A percentile compares a stretch with the other conserved stretches of the same genome.
phyloP scores from a whole-genome alignment of 37 sponge, comb jelly and placozoan genomes.

The Crambe crambe region DNA sequence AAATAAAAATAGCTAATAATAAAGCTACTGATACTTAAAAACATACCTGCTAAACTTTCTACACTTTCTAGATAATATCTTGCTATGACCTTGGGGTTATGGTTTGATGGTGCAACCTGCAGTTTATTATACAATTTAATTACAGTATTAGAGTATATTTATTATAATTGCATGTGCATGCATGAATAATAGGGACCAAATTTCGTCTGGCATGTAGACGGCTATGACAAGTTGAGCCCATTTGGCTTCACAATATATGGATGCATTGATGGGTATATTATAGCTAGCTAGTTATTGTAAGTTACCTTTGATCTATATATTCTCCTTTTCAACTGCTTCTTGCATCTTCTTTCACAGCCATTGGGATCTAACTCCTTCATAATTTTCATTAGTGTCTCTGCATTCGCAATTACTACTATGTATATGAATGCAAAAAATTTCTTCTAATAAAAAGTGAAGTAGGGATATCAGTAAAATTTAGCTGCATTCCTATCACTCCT shows the following conservation, averaged over 20 bases:
- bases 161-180: background rate
- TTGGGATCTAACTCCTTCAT: too few relatives aligned
- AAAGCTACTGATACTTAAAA: background rate
- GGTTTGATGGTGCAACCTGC: slow-evolving; percentile 2
- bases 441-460: too few relatives aligned
- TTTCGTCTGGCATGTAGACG: background rate
- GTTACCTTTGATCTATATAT: too few relatives aligned
- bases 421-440: too few relatives aligned
- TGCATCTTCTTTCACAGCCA: too few relatives aligned
- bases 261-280: slow-evolving; percentile 1
- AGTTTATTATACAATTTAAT: background rate
- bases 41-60: background rate
- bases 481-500: too few relatives aligned
- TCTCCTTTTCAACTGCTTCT: too few relatives aligned
- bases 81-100: slow-evolving; percentile 6
- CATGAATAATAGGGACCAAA: background rate
- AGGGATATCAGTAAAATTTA: too few relatives aligned
- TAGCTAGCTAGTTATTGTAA: background rate
- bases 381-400: too few relatives aligned
- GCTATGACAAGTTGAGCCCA: background rate
- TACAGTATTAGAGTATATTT: background rate
- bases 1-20: background rate
- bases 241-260: background rate
- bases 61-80: background rate
- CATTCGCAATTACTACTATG: too few relatives aligned